phyloP scores from a whole-genome alignment of 2,888 invertebrate species.

The Caradrina kadenii region DNA sequence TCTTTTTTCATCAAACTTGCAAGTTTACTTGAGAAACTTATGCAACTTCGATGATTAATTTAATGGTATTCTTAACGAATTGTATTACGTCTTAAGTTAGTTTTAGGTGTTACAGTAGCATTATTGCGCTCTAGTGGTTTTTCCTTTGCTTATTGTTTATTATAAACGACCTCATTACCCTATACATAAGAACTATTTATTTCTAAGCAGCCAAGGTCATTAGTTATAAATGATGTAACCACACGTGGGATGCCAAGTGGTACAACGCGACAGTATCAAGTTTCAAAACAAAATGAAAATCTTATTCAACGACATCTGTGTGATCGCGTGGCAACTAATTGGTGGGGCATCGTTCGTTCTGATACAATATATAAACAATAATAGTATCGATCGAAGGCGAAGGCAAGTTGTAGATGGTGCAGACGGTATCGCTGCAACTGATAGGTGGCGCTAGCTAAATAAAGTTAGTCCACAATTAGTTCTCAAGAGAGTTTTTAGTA shows the following conservation, averaged over 20 bases:
- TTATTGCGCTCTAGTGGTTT: constrained; percentile 1
- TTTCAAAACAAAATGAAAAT: constrained; percentile 54
- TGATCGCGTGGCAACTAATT: constrained; percentile 51
- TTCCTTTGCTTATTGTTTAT: constrained; percentile 38
- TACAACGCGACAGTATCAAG: constrained; percentile 49
- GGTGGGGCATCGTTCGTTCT: constrained; percentile 18
- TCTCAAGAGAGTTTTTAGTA: neutral
- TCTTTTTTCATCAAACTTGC: constrained; percentile 15
- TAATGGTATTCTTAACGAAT: neutral
- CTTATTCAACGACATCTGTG: constrained; percentile 67
- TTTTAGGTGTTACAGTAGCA: constrained; percentile 1
- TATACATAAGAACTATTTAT: constrained; percentile 46
- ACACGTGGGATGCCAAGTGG: constrained; percentile 63
- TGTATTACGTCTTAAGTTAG: neutral
- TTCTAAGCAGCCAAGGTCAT: constrained; percentile 66
- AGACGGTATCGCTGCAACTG: neutral
- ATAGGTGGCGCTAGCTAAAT: constrained; percentile 48
- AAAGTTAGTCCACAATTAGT: neutral
- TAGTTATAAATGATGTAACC: constrained; percentile 66
- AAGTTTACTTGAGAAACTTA: constrained; percentile 17
- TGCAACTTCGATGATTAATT: constrained; percentile 9
- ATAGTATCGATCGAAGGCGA: constrained; percentile 24
- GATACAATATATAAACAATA: constrained; percentile 20
- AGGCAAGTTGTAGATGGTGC: neutral
- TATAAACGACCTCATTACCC: constrained; percentile 29